These are phyloP conservation scores for Gymnothorax javanicus DNA, from an alignment of 2,797 vertebrate genomes.

Conservation along the genomic window DNA sequence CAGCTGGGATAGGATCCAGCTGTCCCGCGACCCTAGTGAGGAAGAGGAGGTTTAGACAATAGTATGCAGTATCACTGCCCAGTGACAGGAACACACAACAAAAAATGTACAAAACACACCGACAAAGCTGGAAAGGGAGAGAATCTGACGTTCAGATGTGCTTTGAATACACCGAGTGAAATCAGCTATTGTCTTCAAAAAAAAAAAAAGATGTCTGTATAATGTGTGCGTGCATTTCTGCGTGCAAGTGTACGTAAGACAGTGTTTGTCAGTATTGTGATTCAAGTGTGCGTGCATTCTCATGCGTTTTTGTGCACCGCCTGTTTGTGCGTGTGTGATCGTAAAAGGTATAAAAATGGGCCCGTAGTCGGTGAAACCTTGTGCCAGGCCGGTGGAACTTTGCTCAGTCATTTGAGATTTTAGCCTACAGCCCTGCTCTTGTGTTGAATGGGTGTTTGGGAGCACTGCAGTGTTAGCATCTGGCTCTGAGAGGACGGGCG, in stretches of 20 bases:
- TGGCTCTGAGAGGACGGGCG: background rate
- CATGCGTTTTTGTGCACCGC: conserved; percentile 43
- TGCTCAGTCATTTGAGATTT: too few relatives aligned
- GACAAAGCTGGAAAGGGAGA: background rate
- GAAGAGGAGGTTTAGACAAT: too few relatives aligned
- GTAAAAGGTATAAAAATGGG: background rate
- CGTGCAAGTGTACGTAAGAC: background rate
- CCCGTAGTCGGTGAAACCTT: too few relatives aligned
- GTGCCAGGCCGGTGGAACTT: background rate
- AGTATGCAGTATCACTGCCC: too few relatives aligned
- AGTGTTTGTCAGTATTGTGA: background rate
- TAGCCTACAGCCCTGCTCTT: background rate
- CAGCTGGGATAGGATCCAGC: too few relatives aligned
- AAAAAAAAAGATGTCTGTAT: background rate
- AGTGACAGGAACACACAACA: too few relatives aligned
- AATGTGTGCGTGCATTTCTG: too few relatives aligned
- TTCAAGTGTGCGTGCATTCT: background rate
- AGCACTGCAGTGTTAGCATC: background rate
- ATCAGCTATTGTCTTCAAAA: background rate
- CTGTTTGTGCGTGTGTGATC: conserved; percentile 40
- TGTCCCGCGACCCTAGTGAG: too few relatives aligned
- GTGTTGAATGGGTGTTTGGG: background rate
- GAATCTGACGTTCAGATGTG: background rate
- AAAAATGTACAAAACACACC: background rate
- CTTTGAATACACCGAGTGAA: background rate